phyloP scores from a whole-genome alignment of 2,888 invertebrate species.

The Petrophora chlorosata region DNA sequence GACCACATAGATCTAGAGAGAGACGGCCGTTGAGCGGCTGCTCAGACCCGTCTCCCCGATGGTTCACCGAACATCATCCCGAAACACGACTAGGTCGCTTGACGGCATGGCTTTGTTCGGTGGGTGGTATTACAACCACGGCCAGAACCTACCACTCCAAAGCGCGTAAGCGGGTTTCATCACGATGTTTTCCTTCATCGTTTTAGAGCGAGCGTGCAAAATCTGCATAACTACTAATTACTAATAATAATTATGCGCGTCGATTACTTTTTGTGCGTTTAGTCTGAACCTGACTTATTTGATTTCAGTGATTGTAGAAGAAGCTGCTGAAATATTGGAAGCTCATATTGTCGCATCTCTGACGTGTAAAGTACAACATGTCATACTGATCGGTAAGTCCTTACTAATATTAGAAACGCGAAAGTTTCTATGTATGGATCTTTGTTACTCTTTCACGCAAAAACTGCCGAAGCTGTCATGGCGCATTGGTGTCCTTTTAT shows the following conservation, averaged over 20 bases:
- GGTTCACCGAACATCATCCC: too few relatives aligned
- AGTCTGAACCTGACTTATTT: not conserved
- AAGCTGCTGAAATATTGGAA: slow-evolving; percentile 95
- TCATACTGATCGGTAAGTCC: slow-evolving; percentile 90
- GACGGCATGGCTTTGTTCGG: too few relatives aligned
- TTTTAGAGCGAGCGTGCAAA: not conserved
- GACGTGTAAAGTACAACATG: slow-evolving; percentile 88
- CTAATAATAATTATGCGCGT: too few relatives aligned
- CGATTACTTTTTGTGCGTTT: too few relatives aligned
- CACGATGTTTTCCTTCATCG: not conserved
- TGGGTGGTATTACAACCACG: too few relatives aligned
- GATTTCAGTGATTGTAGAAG: slow-evolving; percentile 90
- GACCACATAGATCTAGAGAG: too few relatives aligned
- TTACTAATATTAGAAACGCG: not conserved
- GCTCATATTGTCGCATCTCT: slow-evolving; percentile 92
- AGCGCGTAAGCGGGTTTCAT: not conserved
- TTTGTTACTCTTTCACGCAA: too few relatives aligned
- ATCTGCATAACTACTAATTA: not conserved
- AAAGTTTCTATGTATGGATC: not conserved
- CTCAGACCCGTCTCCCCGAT: too few relatives aligned
- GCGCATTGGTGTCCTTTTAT: too few relatives aligned
- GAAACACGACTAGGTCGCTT: too few relatives aligned
- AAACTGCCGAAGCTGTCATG: too few relatives aligned
- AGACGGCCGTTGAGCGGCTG: too few relatives aligned
- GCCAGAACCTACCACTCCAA: not conserved